Evolutionary conservation across 2,113 vertebrate species (phyloP).

Genomic region (Protobothrops mucrosquamatus): DNA sequence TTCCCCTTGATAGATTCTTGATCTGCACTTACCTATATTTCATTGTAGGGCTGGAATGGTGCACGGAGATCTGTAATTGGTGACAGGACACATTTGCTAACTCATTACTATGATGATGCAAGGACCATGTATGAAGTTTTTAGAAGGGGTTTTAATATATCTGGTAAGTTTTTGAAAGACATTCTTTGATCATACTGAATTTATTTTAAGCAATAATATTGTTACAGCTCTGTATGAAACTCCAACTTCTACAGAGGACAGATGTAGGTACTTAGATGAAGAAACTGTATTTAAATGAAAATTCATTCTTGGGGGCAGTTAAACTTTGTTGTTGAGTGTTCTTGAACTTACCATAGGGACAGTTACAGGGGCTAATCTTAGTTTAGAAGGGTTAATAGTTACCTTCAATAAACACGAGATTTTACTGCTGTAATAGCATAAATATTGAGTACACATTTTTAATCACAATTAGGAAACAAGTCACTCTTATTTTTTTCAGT

Average conservation of each 20-base stretch:
- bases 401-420: background rate
- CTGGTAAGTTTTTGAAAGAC: slow-evolving; percentile 73
- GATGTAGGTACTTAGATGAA: background rate
- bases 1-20: background rate
- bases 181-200: background rate
- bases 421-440: background rate
- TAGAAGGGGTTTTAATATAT: slow-evolving; percentile 88
- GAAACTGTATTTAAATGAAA: background rate
- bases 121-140: slow-evolving; percentile 97
- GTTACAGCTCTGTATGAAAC: background rate
- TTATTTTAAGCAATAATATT: background rate
- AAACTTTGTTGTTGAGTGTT: background rate
- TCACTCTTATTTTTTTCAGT: background rate
- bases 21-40: slow-evolving; percentile 24
- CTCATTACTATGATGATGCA: slow-evolving; percentile 91
- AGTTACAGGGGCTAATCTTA: background rate
- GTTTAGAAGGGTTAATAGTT: background rate
- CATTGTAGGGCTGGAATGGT: slow-evolving; percentile 70
- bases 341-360: too few species aligned
- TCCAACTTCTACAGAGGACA: background rate
- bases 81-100: slow-evolving; percentile 78
- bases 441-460: background rate
- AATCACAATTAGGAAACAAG: background rate
- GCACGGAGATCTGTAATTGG: slow-evolving; percentile 87
- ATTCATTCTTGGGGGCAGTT: background rate